Percentiles rank a stretch among this genome's conserved stretches.
phyloP scores from a whole-genome alignment of 2,888 invertebrate genomes.

The Copidosoma aretas region DNA sequence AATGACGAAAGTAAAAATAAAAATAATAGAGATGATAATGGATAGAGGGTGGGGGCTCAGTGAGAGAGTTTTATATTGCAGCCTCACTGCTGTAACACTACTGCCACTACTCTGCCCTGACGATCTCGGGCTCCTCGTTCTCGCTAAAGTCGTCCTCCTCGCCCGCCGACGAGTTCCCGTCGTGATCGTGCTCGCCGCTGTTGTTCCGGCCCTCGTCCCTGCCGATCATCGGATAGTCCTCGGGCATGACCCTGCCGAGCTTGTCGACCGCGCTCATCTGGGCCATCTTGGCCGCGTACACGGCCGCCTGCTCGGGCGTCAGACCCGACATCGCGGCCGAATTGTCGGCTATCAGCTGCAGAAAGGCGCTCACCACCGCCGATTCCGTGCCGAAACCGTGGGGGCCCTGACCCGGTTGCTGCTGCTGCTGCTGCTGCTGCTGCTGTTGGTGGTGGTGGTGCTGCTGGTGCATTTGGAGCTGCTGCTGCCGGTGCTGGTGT shows the following conservation, averaged over 20 bases:
- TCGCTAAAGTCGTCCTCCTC: conserved; percentile 61
- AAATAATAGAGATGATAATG: conserved; percentile 2
- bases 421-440: conserved; percentile 44
- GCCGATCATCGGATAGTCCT: conserved; percentile 58
- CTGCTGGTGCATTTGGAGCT: no score
- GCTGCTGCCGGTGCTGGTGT: conserved; percentile 53
- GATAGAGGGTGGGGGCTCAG: no score
- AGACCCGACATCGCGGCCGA: conserved; percentile 69
- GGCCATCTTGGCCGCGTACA: conserved; percentile 75
- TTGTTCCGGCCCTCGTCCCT: conserved; percentile 56
- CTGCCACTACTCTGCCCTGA: conserved; percentile 54
- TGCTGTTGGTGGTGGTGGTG: conserved; percentile 54
- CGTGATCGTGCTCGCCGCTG: conserved; percentile 56
- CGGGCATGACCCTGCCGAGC: conserved; percentile 48
- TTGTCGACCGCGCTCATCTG: conserved; percentile 74
- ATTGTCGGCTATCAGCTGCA: conserved; percentile 87
- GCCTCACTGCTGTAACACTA: no score
- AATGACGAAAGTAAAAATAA: conserved; percentile 11
- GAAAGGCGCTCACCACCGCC: conserved; percentile 82
- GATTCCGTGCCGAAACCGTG: conserved; percentile 64
- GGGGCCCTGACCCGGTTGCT: conserved; percentile 50
- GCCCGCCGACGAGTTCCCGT: conserved; percentile 55
- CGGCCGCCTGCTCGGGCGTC: conserved; percentile 71
- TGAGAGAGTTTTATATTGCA: no score
- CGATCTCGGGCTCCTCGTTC: conserved; percentile 56